phyloP scores from a whole-genome alignment of 1,140 invertebrate genomes.

The Scaptodrosophila lebanonensis region DNA sequence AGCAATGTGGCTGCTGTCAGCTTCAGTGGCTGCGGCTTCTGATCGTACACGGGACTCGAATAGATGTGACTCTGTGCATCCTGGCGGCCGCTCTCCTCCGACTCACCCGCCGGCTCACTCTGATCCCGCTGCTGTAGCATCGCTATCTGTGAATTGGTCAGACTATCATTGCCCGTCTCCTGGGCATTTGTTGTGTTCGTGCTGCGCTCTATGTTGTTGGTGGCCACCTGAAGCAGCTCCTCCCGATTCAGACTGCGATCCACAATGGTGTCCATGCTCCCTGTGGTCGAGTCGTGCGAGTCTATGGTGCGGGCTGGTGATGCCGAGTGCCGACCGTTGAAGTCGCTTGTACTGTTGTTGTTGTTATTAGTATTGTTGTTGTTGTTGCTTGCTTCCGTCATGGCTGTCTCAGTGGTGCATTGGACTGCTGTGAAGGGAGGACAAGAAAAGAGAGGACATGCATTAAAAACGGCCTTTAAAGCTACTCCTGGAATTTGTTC shows the following conservation, averaged over 20 bases:
- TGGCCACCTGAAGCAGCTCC: conserved; percentile 46
- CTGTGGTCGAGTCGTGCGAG: conserved; percentile 69
- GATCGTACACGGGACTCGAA: conserved; percentile 72
- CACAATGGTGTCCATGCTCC: conserved; percentile 73
- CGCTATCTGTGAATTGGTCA: conserved; percentile 67
- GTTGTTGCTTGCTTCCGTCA: conserved; percentile 41
- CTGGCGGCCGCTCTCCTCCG: conserved; percentile 31
- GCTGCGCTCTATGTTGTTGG: conserved; percentile 55
- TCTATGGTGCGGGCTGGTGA: conserved; percentile 72
- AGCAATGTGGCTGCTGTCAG: conserved; percentile 47
- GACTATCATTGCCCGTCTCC: conserved; percentile 27
- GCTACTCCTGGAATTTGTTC: no score
- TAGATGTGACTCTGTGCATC: conserved; percentile 75
- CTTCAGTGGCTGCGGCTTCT: conserved; percentile 57
- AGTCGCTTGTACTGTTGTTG: conserved; percentile 15
- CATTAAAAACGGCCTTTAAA: no score
- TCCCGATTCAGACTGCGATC: conserved; percentile 63
- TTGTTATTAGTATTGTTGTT: conserved; percentile 15
- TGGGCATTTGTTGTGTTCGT: conserved; percentile 55
- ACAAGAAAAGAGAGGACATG: background rate
- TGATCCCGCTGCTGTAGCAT: conserved; percentile 43
- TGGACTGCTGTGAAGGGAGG: conserved; percentile 14
- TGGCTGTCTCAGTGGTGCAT: conserved; percentile 43
- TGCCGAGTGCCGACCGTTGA: conserved; percentile 61
- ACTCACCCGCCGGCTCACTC: conserved; percentile 19